Percentiles rank a stretch among this genome's conserved stretches.
Evolutionary conservation across 2,888 invertebrate genomes (phyloP).

Genomic region (Epistrophella euchroma): DNA sequence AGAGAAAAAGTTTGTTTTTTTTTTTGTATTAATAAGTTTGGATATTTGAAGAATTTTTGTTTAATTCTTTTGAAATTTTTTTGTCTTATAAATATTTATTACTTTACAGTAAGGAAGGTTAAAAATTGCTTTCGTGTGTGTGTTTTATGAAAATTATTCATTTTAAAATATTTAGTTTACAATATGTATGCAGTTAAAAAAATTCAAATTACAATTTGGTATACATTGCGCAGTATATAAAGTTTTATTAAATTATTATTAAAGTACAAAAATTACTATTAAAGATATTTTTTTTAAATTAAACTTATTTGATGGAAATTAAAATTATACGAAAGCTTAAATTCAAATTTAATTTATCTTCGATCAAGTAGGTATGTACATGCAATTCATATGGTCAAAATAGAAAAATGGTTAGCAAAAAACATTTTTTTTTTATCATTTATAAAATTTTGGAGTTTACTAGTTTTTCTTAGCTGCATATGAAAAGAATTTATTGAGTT

Average conservation of each 20-base stretch:
- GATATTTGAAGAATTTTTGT: slow-evolving; percentile 61
- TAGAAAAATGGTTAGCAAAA: too few species aligned
- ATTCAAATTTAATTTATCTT: too few species aligned
- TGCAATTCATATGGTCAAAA: too few species aligned
- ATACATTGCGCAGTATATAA: not conserved
- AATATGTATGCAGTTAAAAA: not conserved
- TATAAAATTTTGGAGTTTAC: too few species aligned
- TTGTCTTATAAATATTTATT: slow-evolving; percentile 58
- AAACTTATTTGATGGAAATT: not conserved
- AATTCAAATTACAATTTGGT: too few species aligned
- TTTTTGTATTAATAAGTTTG: slow-evolving; percentile 56
- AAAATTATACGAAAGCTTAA: too few species aligned
- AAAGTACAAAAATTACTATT: not conserved
- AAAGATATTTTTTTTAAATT: not conserved
- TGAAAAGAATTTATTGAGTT: too few species aligned
- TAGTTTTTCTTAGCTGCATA: too few species aligned
- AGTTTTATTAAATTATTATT: not conserved
- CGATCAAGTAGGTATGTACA: too few species aligned
- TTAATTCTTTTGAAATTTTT: slow-evolving; percentile 43
- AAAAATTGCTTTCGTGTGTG: slow-evolving; percentile 69
- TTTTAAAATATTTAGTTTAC: not conserved
- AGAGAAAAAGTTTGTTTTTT: slow-evolving; percentile 76
- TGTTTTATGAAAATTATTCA: slow-evolving; percentile 19
- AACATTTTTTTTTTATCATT: too few species aligned
- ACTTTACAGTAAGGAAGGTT: slow-evolving; percentile 62